Evolutionary conservation across 35 echinoderm and acorn worm species (phyloP).

Genomic region (Diadema setosum): DNA sequence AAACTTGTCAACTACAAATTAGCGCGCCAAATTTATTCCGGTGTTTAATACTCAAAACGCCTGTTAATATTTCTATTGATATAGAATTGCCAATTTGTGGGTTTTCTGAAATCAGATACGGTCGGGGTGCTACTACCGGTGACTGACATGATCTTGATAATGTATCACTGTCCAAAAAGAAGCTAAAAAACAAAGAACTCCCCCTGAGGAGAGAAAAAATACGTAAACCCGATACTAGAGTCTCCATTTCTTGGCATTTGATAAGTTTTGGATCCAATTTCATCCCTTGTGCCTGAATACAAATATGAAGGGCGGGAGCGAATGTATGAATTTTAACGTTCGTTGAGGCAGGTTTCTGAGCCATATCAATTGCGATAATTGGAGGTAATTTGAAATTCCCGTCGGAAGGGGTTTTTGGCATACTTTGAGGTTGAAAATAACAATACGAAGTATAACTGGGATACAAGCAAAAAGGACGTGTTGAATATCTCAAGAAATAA

Average conservation of each 20-base stretch:
- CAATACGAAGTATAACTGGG: not conserved
- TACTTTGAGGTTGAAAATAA: not conserved
- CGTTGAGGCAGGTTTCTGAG: not conserved
- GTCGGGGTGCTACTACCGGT: too few relatives aligned
- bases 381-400: not conserved
- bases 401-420: not conserved
- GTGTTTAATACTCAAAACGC: too few relatives aligned
- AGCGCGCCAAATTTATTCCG: too few relatives aligned
- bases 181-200: too few relatives aligned
- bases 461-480: not conserved
- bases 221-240: not conserved
- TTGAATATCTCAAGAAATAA: not conserved
- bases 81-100: too few relatives aligned
- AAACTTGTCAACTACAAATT: too few relatives aligned
- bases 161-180: too few relatives aligned
- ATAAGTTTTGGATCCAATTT: not conserved
- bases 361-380: slow-evolving; percentile 12
- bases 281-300: not conserved
- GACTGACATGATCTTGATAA: too few relatives aligned
- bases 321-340: not conserved
- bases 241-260: not conserved
- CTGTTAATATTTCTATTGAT: too few relatives aligned
- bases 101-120: too few relatives aligned
- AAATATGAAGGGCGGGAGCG: not conserved
- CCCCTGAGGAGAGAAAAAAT: too few relatives aligned